Conservation (phyloP, 2,113 vertebrate species). For the Dromaius novaehollandiae region DNA sequence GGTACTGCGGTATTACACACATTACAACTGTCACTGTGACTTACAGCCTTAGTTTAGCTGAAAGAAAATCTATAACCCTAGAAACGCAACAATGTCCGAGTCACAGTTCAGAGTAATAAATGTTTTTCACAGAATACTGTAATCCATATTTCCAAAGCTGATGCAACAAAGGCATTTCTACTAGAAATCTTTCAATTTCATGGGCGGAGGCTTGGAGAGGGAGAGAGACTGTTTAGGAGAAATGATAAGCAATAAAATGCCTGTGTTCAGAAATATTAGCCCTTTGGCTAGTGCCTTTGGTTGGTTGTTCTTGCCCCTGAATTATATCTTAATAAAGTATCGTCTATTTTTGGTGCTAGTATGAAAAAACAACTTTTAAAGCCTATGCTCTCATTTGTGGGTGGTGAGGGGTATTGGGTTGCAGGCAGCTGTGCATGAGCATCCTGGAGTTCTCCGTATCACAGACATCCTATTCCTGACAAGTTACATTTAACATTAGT, state of each 20-base stretch:
- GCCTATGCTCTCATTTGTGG: not conserved
- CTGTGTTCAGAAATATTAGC: constrained; percentile 51
- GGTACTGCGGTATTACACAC: constrained; percentile 84
- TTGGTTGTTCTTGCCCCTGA: not conserved
- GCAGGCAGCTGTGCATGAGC: accelerated
- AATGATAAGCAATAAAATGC: constrained; percentile 66
- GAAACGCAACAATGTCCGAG: constrained; percentile 83
- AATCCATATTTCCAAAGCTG: constrained; percentile 85
- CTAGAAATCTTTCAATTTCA: constrained; percentile 83
- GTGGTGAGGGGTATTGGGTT: not conserved
- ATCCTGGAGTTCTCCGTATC: not conserved
- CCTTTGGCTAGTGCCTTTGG: constrained; percentile 27
- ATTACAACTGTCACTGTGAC: constrained; percentile 85
- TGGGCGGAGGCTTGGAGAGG: constrained; percentile 70
- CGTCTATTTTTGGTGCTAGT: not conserved
- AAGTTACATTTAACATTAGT: accelerated
- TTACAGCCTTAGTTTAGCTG: constrained; percentile 87
- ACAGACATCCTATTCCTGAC: not conserved
- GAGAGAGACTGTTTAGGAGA: constrained; percentile 56
- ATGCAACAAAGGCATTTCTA: constrained; percentile 81
- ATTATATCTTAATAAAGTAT: constrained; percentile 46
- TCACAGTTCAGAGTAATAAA: constrained; percentile 85
- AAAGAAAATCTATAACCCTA: constrained; percentile 86
- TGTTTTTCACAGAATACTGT: constrained; percentile 83
- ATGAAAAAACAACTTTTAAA: not conserved